Evolutionary conservation across 1,140 invertebrate species (phyloP).

Genomic region (Drosophila murphyi): DNA sequence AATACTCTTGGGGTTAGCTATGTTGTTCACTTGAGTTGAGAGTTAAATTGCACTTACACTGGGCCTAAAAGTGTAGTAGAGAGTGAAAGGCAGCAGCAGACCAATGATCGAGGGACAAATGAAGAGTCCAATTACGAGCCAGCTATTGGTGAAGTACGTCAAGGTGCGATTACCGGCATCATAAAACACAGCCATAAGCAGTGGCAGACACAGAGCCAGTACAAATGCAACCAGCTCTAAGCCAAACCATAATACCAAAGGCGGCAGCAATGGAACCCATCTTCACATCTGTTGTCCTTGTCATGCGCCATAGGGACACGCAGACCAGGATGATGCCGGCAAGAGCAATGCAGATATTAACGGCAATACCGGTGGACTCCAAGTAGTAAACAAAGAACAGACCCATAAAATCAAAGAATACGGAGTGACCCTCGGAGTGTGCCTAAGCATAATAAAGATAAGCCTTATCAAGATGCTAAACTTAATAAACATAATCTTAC

Average conservation of each 20-base stretch:
- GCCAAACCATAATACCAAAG: constrained; percentile 60
- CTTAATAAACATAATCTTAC: constrained; percentile 65
- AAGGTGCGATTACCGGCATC: constrained; percentile 85
- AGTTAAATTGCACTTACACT: constrained; percentile 85
- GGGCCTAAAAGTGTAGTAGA: constrained; percentile 63
- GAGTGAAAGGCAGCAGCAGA: constrained; percentile 48
- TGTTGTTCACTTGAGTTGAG: too few relatives aligned
- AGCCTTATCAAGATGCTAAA: constrained; percentile 84
- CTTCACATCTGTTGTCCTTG: constrained; percentile 29
- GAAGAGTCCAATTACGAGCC: constrained; percentile 87
- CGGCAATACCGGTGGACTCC: constrained; percentile 86
- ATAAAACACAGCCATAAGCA: constrained; percentile 85
- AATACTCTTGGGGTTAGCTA: neutral
- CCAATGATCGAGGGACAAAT: constrained; percentile 85
- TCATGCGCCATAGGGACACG: constrained; percentile 68
- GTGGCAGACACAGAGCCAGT: constrained; percentile 85
- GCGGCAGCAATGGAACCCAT: constrained; percentile 42
- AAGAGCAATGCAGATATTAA: constrained; percentile 86
- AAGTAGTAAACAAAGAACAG: constrained; percentile 89
- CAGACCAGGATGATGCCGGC: constrained; percentile 84
- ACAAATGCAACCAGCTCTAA: constrained; percentile 60
- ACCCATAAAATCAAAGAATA: constrained; percentile 93
- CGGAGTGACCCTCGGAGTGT: constrained; percentile 86
- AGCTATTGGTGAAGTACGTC: constrained; percentile 89
- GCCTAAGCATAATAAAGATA: constrained; percentile 85